Percentiles rank a stretch among this genome's conserved stretches.
These are phyloP conservation scores for Beroe forskalii DNA, from an alignment of 37 sponge, comb jelly and placozoan species.

Conservation along the genomic window DNA sequence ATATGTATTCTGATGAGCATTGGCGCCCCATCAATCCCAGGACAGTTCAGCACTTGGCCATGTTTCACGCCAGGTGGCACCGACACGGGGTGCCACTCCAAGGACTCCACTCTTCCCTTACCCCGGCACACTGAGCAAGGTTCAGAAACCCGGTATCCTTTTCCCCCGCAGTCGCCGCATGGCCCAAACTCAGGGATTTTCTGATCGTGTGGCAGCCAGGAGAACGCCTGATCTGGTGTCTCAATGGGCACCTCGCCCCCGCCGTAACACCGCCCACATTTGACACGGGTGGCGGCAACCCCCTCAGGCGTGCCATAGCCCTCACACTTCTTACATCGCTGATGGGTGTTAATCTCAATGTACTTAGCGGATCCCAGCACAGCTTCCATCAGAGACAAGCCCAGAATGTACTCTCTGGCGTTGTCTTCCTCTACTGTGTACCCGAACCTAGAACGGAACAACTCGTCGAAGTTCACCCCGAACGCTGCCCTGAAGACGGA, in stretches of 20 bases:
- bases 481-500: slow-evolving; percentile 51
- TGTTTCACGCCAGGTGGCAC: slow-evolving; percentile 52
- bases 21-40: slow-evolving; percentile 46
- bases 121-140: slow-evolving; percentile 2
- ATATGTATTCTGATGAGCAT: slow-evolving; percentile 54
- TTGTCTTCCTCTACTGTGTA: slow-evolving; percentile 53
- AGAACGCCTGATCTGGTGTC: neutral
- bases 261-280: slow-evolving; percentile 45
- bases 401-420: slow-evolving; percentile 45
- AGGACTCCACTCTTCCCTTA: neutral
- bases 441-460: slow-evolving; percentile 45
- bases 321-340: slow-evolving; percentile 24
- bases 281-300: neutral
- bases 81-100: slow-evolving; percentile 59
- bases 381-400: slow-evolving; percentile 39
- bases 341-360: slow-evolving; percentile 61
- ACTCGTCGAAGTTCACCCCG: slow-evolving; percentile 38
- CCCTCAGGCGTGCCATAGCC: slow-evolving; percentile 49
- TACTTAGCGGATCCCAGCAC: slow-evolving; percentile 57
- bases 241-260: slow-evolving; percentile 8
- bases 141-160: neutral
- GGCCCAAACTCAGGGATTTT: neutral
- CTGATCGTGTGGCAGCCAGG: neutral
- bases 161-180: slow-evolving; percentile 35
- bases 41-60: slow-evolving; percentile 60